These are phyloP conservation scores for Invenusta paracnida DNA, from an alignment of 2,888 invertebrate species.

Conservation along the genomic window DNA sequence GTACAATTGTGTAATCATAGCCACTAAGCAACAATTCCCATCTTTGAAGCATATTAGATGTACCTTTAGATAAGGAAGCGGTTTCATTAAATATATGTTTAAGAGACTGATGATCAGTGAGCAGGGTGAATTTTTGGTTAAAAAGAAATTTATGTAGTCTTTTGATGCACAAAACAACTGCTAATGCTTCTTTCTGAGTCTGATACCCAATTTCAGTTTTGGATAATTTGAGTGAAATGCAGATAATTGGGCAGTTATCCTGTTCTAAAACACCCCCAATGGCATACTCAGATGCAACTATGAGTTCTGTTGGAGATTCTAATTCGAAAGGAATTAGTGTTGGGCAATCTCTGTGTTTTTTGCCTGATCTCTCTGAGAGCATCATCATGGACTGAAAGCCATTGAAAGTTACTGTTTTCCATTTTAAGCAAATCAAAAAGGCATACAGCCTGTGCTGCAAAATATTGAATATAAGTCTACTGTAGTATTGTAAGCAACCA, in stretches of 20 bases:
- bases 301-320: not conserved
- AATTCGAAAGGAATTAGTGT: not conserved
- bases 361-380: too few relatives aligned
- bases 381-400: not conserved
- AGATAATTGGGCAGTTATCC: not conserved
- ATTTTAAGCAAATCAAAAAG: not conserved
- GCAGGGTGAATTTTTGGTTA: not conserved
- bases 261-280: conserved; percentile 7
- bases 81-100: not conserved
- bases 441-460: not conserved
- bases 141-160: conserved; percentile 3
- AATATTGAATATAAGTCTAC: too few relatives aligned
- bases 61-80: not conserved
- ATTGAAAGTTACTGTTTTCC: not conserved
- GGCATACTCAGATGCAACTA: not conserved
- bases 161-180: not conserved
- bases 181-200: not conserved
- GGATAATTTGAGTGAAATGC: not conserved
- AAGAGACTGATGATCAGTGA: not conserved
- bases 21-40: not conserved
- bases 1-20: conserved; percentile 14
- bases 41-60: not conserved
- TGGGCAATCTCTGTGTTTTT: not conserved
- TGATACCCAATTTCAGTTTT: not conserved
- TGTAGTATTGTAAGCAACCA: not conserved